Base-by-base conservation (phyloP, 92 coral and sea anemone genomes). In the Siderastrea siderea region DNA sequence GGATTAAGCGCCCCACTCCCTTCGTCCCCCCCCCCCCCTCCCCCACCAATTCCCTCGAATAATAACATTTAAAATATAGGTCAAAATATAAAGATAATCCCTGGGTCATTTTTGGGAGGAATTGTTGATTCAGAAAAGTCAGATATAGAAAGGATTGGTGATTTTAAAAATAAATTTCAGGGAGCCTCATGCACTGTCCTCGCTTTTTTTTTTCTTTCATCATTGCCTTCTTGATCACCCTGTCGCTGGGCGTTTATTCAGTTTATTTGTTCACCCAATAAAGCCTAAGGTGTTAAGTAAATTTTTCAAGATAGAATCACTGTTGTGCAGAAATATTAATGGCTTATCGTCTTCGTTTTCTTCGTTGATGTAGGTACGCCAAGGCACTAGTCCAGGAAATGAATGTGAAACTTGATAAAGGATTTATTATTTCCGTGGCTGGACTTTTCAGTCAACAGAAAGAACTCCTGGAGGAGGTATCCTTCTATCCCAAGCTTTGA, bases 351-450 rank as follows among this genome's bases (percentile, higher is more conserved):
- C 17, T 51, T 80, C 17, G 11, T 43, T 61, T 50, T 75, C 5
- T 60, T 74, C 16, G 9, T 17, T 26, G 19, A 52, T 4, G 43
- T 45, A 97, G 99, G 86, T 97, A 97, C 63, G 98, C 96, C 69
- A 96, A 93, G 63, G 98, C 95, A 46, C 89, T 97, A 5, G 92
- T 97, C 13, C 99, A 97, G 82, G 98, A 92, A 80, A 97, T 97
- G 98, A 97, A 95, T 85, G 96, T 97, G 0, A 95, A 94, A 69
- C 74, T 97, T 13, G 99, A 95, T 91, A 97, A 94, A 63, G 95
- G 91, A 4, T 97, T 97, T 54, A 90, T 97, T 68, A 66, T 92
- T 67, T 98, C 98, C 13, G 81, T 95, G 65, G 88, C 94, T 43
- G 89, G 93, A 38, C 85, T 97, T 38, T 87, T 97, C 61, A 96